Evolutionary conservation across 2,797 vertebrate genomes (phyloP).

Genomic region (Eulemur albifrons): DNA sequence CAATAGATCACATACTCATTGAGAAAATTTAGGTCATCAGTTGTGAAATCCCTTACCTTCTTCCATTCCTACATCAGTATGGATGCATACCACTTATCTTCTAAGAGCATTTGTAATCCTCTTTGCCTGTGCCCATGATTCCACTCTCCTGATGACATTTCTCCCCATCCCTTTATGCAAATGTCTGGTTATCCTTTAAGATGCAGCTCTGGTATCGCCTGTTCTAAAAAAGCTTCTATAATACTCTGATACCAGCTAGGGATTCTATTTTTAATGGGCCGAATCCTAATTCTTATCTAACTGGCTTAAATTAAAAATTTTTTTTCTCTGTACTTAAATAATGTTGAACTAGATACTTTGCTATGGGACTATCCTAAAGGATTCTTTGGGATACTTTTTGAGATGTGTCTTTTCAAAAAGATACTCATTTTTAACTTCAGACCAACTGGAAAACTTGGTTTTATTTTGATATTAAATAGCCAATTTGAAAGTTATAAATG

Average conservation of each 20-base stretch:
- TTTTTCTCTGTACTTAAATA: not conserved
- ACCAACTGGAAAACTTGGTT: not conserved
- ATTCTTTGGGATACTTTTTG: not conserved
- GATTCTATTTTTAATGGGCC: not conserved
- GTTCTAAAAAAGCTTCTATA: not conserved
- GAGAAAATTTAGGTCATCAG: not conserved
- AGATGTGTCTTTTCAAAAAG: not conserved
- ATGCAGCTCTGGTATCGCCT: not conserved
- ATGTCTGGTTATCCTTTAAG: not conserved
- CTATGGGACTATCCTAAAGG: not conserved
- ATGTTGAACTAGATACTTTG: not conserved
- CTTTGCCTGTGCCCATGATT: not conserved
- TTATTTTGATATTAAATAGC: conserved; percentile 10
- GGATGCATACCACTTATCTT: not conserved
- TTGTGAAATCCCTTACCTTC: not conserved
- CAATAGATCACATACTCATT: not conserved
- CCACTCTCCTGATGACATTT: not conserved
- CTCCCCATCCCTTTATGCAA: not conserved
- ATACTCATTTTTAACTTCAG: conserved; percentile 13
- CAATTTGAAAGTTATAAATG: not conserved
- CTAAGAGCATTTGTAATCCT: not conserved
- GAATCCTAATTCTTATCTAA: not conserved
- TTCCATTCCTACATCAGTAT: not conserved
- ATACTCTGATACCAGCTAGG: not conserved
- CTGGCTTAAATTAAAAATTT: not conserved